Evolutionary conservation across 1,140 invertebrate genomes (phyloP).

Genomic region (Drosophila ohnishii): DNA sequence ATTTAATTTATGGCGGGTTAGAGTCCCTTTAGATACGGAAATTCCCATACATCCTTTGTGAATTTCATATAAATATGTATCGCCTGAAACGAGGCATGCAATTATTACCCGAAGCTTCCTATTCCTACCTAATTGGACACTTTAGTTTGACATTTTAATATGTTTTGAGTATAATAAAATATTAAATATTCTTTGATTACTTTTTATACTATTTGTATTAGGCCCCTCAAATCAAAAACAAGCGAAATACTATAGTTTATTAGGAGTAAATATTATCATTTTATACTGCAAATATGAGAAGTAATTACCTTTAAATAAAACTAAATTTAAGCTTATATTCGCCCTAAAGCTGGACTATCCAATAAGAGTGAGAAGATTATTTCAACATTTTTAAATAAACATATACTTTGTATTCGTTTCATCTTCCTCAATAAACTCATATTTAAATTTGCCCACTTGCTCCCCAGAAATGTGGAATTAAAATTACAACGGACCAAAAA

Average conservation of each 20-base stretch:
- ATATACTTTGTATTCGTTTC: too few relatives aligned
- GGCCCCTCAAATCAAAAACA: too few relatives aligned
- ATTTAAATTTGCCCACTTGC: not conserved
- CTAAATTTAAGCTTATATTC: too few relatives aligned
- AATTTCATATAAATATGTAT: slow-evolving; percentile 13
- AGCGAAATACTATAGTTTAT: too few relatives aligned
- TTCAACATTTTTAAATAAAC: not conserved
- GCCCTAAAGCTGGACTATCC: too few relatives aligned
- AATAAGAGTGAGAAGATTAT: not conserved
- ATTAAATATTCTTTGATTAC: too few relatives aligned
- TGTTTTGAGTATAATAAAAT: not conserved
- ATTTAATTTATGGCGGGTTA: slow-evolving; percentile 22
- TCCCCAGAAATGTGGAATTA: not conserved
- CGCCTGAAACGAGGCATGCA: not conserved
- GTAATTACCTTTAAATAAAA: not conserved
- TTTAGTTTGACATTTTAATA: not conserved
- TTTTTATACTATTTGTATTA: too few relatives aligned
- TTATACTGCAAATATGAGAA: too few relatives aligned
- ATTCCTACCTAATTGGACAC: not conserved
- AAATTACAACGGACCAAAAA: slow-evolving; percentile 3
- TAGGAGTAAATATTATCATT: too few relatives aligned
- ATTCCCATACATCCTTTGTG: slow-evolving; percentile 5
- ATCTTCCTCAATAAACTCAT: not conserved
- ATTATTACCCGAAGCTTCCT: not conserved
- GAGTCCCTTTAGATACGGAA: not conserved